These are phyloP conservation scores for Seriola rivoliana DNA, from an alignment of 2,113 vertebrate species.

Conservation along the genomic window DNA sequence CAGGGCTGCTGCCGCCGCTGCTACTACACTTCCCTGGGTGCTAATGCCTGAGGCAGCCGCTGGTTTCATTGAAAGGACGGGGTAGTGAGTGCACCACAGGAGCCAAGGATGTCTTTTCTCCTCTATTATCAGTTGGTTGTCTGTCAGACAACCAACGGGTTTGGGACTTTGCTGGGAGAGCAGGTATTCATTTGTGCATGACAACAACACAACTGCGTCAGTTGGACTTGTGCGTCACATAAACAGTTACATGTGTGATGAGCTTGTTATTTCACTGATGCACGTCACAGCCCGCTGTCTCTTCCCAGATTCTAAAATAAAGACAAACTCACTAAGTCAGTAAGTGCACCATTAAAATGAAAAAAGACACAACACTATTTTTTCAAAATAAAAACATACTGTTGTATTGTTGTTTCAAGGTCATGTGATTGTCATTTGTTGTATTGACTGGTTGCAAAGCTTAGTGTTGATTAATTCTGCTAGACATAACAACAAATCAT, in stretches of 20 bases:
- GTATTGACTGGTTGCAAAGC: not conserved
- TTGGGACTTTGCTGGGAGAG: not conserved
- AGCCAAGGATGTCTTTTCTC: slow-evolving; percentile 52
- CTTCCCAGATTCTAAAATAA: not conserved
- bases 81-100: slow-evolving; percentile 13
- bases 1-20: slow-evolving; percentile 30
- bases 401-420: not conserved
- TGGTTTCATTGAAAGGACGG: slow-evolving; percentile 8
- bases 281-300: not conserved
- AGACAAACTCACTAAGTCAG: not conserved
- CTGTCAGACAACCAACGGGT: slow-evolving; percentile 19
- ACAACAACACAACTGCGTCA: not conserved
- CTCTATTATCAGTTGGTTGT: slow-evolving; percentile 29
- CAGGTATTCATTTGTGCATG: not conserved
- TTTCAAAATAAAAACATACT: too few relatives aligned
- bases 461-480: not conserved
- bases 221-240: not conserved
- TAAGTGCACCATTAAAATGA: too few relatives aligned
- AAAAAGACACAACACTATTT: too few relatives aligned
- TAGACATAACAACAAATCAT: not conserved
- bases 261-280: too few relatives aligned
- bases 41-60: slow-evolving; percentile 37
- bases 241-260: not conserved
- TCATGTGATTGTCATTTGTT: not conserved
- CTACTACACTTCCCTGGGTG: slow-evolving; percentile 45